These are phyloP conservation scores for Drosophila chauvacae DNA, from an alignment of 1,140 invertebrate species.

Conservation along the genomic window DNA sequence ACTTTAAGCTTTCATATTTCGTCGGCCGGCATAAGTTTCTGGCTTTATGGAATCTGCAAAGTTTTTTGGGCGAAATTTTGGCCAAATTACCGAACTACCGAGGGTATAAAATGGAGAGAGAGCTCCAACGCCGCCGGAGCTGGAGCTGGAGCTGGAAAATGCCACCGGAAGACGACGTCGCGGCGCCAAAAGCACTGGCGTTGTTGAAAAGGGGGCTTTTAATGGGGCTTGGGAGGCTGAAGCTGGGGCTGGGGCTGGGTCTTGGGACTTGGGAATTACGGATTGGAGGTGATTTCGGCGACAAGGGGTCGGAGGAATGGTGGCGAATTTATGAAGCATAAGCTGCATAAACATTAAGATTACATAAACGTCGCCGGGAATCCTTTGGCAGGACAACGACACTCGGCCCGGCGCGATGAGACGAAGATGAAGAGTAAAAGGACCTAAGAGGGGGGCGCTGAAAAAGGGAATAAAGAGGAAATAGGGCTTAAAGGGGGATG, in stretches of 20 bases:
- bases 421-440: slow-evolving; percentile 6
- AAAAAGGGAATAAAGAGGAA: neutral
- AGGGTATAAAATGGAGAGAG: slow-evolving; percentile 21
- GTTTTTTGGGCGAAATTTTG: slow-evolving; percentile 9
- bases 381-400: slow-evolving; percentile 49
- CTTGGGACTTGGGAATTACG: neutral
- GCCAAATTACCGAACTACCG: slow-evolving; percentile 16
- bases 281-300: neutral
- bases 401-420: slow-evolving; percentile 17
- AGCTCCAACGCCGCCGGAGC: slow-evolving; percentile 43
- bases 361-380: slow-evolving; percentile 72
- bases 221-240: neutral
- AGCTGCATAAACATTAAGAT: slow-evolving; percentile 82
- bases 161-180: slow-evolving; percentile 72
- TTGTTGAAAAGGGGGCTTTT: neutral
- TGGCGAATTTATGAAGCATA: slow-evolving; percentile 78
- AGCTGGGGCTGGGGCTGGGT: neutral
- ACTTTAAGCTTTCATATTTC: slow-evolving; percentile 13
- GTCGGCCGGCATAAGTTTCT: neutral
- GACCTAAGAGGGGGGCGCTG: neutral
- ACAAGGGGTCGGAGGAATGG: slow-evolving; percentile 2
- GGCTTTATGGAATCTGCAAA: neutral
- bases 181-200: slow-evolving; percentile 25
- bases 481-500: neutral
- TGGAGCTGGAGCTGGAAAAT: slow-evolving; percentile 48